phyloP scores from a whole-genome alignment of 2,797 vertebrate genomes.

The Thripadectes ignobilis region DNA sequence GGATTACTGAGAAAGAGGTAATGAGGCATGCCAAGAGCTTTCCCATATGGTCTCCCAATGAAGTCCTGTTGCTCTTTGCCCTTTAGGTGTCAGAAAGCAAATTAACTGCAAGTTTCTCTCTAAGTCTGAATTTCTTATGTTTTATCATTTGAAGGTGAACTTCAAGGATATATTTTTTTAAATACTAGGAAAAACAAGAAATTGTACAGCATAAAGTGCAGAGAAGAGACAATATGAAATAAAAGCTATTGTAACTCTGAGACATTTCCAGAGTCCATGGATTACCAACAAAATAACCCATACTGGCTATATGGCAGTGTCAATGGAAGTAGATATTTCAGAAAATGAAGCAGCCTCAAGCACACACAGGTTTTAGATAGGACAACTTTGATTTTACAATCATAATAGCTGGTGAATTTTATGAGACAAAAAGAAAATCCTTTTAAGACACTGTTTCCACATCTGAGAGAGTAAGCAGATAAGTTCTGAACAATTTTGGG shows the following conservation, averaged over 20 bases:
- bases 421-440: not conserved
- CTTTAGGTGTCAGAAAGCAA: not conserved
- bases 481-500: not conserved
- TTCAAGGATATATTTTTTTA: not conserved
- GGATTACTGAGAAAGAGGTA: not conserved
- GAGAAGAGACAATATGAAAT: not conserved
- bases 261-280: not conserved
- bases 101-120: not conserved
- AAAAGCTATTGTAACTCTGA: not conserved
- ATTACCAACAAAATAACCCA: not conserved
- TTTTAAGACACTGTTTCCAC: not conserved
- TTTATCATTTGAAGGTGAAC: not conserved
- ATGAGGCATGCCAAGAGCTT: not conserved
- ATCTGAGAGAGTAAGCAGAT: not conserved
- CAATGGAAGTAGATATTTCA: not conserved
- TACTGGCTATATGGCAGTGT: not conserved
- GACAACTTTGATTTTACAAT: not conserved
- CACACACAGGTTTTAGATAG: not conserved
- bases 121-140: not conserved
- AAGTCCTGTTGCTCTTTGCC: slow-evolving; percentile 8
- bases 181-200: slow-evolving; percentile 1
- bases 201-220: slow-evolving; percentile 10
- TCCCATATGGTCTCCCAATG: not conserved
- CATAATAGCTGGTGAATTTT: not conserved
- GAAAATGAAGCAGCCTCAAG: not conserved